Base-by-base conservation (phyloP, 1,140 invertebrate genomes). In the Whitmania pigra region DNA sequence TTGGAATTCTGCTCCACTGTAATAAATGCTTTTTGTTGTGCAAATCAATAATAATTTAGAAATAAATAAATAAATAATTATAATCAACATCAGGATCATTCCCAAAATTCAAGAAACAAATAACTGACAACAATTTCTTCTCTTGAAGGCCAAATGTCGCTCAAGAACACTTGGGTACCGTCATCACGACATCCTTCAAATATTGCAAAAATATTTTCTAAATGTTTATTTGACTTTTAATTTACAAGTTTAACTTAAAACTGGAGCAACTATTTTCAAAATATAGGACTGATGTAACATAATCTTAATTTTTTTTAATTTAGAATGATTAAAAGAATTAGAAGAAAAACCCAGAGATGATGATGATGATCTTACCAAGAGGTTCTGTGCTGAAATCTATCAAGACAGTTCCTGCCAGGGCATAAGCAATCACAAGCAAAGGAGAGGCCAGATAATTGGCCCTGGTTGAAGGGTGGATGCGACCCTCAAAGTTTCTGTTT, bases 391-490 rank as follows among this genome's bases (percentile, higher is more conserved):
- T 90, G 82, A 99, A 96, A 81, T 99, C 94, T 75, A 97, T 94
- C 75, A 92, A 87, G 0, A 97, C 90, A 2, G 89, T 90, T 29
- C 94, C 95, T 71, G 93, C 93, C 36, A 99, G 87, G 0, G 94
- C 94, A 80, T 97, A 99, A 0, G 94, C 95, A 75, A 99, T 94
- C 25, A 97, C 94, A 15, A 98, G 82, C 7, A 94, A 86, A 0
- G 95, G 95, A 17, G 92, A 95, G 0, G 95, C 94, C 67, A 98
- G 84, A 78, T 97, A 99, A 83, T 98, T 98, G 25, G 95, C 94
- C 49, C 94, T 83, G 0, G 94, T 96, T 78, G 93, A 89, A 0
- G 95, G 94, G 83, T 98, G 94, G 78, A 98, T 94, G 71, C 95
- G 86, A 20, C 95, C 95, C 83, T 98, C 95, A 82, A 98, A 98